Evolutionary conservation across 2,888 invertebrate genomes (phyloP), one percentile per base, ranked within the genome.

Genomic region (Megastigmus dorsalis): DNA sequence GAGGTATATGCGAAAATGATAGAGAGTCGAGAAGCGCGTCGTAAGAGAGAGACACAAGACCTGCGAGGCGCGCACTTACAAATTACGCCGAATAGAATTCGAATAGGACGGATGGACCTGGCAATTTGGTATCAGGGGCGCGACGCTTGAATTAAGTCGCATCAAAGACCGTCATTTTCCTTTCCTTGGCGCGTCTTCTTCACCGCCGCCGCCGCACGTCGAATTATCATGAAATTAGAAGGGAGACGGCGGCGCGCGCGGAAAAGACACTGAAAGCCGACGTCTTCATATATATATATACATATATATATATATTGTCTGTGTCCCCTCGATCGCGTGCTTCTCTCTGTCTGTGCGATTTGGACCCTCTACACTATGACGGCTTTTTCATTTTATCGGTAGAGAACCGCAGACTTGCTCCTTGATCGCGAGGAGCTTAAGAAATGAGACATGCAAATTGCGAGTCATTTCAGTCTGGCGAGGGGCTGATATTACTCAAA

Each of bases 51-150:
- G 38, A 36, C 3, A 33, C 20, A 30, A 26, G 38, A 36, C 3
- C 23, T 15, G 18, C 26, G 73, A 77, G 79, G 82, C 78, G 82
- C 78, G 81, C 81, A 80, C 82, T 83, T 81, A 81, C 77, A 84
- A 84, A 86, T 86, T 86, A 86, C 82, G 82, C 77, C 80, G 81
- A 78, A 62, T 75, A 78, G 78, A 78, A 79, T 80, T 77, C 76
- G 62, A 73, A 68, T 66, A 43, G 66, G 43, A n/a, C 18, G 66
- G 43, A n/a, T 26, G 66, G 52, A 33, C 73, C 50, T 26, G 50
- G 59, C 72, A 79, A 80, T 80, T 79, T 78, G 73, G 28, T 15
- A 10, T 38, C 33, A n/a, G 9, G 38, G 28, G 36, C 50, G 50
- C 59, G 70, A 73, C 67, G 74, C 57, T n/a, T 70, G 71, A 73